Evolutionary conservation across 2,113 vertebrate genomes (phyloP).

Genomic region (Microcebus jonahi): DNA sequence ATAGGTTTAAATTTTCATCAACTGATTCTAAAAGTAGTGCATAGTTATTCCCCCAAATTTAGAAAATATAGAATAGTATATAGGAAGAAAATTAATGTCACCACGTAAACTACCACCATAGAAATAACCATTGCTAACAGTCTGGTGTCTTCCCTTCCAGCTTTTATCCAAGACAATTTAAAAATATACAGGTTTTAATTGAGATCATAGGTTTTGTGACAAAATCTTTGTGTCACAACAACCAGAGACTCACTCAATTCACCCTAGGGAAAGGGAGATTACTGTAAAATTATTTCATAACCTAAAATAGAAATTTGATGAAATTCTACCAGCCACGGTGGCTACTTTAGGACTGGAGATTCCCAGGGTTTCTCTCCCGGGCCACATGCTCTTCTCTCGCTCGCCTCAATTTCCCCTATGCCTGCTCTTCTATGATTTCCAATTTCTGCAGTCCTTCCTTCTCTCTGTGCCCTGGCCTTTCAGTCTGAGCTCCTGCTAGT

Average conservation of each 20-base stretch:
- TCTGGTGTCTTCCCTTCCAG: background rate
- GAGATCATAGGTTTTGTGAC: background rate
- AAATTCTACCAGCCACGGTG: background rate
- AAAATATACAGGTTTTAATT: background rate
- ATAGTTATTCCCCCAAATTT: background rate
- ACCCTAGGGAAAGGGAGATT: background rate
- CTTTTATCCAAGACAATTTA: background rate
- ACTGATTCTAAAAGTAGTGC: background rate
- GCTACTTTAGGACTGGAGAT: background rate
- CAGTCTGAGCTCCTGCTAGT: background rate
- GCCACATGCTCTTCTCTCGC: background rate
- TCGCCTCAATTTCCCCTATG: background rate
- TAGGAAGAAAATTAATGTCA: background rate
- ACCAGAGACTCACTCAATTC: background rate
- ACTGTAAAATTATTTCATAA: background rate
- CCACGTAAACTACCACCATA: background rate
- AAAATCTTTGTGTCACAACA: constrained; percentile 1
- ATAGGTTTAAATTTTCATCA: background rate
- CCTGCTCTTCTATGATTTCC: background rate
- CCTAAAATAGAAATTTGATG: background rate
- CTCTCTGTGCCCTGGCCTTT: background rate
- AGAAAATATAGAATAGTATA: background rate
- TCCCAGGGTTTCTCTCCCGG: background rate
- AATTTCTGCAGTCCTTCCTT: background rate
- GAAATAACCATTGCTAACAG: background rate